These are phyloP conservation scores for Pemphigus obesinymphae DNA, from an alignment of 1,140 invertebrate genomes.

Conservation along the genomic window DNA sequence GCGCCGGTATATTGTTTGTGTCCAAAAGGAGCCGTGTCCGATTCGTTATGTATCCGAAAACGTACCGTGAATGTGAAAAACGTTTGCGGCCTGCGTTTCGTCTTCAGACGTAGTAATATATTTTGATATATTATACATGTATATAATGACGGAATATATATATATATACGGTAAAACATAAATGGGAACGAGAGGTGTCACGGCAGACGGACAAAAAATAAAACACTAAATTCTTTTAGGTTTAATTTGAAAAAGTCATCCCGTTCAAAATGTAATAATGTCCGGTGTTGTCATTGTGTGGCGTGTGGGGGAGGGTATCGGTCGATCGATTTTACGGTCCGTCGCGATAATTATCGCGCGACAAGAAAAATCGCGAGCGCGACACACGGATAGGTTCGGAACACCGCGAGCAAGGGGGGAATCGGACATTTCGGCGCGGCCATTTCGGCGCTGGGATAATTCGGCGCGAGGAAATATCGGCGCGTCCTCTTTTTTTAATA, in stretches of 20 bases:
- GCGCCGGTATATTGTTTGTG: constrained; percentile 18
- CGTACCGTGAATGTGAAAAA: constrained; percentile 25
- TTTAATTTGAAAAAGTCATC: constrained; percentile 27
- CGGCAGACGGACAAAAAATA: background rate
- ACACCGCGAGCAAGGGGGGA: no score
- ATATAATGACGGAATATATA: background rate
- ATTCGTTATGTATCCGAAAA: constrained; percentile 2
- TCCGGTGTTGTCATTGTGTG: constrained; percentile 28
- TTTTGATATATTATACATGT: background rate
- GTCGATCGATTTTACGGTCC: constrained; percentile 21
- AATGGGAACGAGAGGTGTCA: background rate
- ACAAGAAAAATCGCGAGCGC: background rate
- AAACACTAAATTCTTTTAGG: background rate
- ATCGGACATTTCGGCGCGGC: background rate
- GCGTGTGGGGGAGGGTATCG: background rate
- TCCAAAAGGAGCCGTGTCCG: constrained; percentile 20
- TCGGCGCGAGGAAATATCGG: no score
- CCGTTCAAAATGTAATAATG: constrained; percentile 23
- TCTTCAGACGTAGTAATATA: background rate
- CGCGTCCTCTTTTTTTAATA: no score
- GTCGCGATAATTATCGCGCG: background rate
- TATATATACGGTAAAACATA: background rate
- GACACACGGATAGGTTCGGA: background rate
- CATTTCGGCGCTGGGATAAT: no score
- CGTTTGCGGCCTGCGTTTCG: background rate